Conservation (phyloP, 2,113 vertebrate species). For the Ifrita kowaldi region DNA sequence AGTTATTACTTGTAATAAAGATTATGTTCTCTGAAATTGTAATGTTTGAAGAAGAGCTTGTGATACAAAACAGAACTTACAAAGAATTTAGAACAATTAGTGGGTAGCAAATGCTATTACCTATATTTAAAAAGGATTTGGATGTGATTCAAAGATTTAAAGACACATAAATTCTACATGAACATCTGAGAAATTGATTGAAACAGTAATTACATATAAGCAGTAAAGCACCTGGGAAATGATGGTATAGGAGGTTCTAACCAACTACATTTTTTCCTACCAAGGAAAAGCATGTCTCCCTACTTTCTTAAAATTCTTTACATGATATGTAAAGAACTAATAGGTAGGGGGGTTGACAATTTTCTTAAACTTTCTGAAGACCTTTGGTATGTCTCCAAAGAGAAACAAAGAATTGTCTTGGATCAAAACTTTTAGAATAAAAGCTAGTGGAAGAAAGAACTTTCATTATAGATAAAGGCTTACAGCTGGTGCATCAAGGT, state of each 20-base stretch:
- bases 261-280: neutral
- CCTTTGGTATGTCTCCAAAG: neutral
- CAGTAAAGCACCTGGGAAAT: constrained; percentile 11
- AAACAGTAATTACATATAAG: constrained; percentile 21
- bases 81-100: constrained; percentile 4
- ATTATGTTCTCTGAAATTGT: neutral
- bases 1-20: neutral
- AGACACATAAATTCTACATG: constrained; percentile 8
- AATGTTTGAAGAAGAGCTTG: neutral
- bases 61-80: neutral
- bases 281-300: neutral
- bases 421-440: neutral
- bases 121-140: constrained; percentile 26
- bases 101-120: neutral
- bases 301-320: neutral
- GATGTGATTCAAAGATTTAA: constrained; percentile 4
- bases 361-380: neutral
- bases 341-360: neutral
- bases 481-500: neutral
- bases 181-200: constrained; percentile 32
- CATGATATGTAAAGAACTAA: neutral
- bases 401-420: neutral
- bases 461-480: neutral
- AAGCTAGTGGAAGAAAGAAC: neutral
- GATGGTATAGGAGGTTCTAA: neutral